Conservation (phyloP, 2,888 invertebrate species). For the Melinaea marsaeus region DNA sequence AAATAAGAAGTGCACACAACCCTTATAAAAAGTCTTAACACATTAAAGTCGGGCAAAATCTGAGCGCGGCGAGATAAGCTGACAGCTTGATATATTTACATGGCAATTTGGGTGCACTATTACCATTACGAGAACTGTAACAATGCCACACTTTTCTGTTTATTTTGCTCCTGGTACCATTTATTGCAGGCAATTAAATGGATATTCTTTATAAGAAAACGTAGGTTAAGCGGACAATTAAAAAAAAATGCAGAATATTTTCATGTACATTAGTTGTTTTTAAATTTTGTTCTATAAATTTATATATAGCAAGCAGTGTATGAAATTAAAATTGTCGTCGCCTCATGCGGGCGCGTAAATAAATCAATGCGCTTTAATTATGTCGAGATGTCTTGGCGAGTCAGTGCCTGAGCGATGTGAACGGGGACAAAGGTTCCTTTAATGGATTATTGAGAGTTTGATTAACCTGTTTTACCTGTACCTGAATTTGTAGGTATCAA, state of each 20-base stretch:
- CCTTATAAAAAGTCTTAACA: slow-evolving; percentile 15
- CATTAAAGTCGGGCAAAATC: slow-evolving; percentile 24
- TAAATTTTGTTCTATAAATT: too few relatives aligned
- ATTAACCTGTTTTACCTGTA: too few relatives aligned
- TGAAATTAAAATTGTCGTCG: slow-evolving; percentile 44
- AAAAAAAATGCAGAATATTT: not conserved
- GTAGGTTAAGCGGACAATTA: not conserved
- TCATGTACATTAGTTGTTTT: too few relatives aligned
- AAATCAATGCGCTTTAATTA: slow-evolving; percentile 72
- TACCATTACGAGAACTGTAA: slow-evolving; percentile 14
- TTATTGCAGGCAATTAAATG: not conserved
- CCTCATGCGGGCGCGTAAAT: slow-evolving; percentile 73
- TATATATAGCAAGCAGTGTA: not conserved
- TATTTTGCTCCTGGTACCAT: not conserved
- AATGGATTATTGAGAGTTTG: too few relatives aligned
- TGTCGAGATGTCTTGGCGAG: slow-evolving; percentile 61
- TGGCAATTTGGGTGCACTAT: slow-evolving; percentile 27
- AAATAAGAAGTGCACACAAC: slow-evolving; percentile 3
- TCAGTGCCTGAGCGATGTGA: slow-evolving; percentile 43
- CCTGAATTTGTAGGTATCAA: too few relatives aligned
- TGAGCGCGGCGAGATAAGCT: slow-evolving; percentile 25
- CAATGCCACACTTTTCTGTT: slow-evolving; percentile 3
- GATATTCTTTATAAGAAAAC: not conserved
- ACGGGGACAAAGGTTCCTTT: slow-evolving; percentile 45
- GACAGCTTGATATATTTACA: slow-evolving; percentile 26